Evolutionary conservation across 2,888 invertebrate genomes (phyloP).

Genomic region (Oasisia sp.): DNA sequence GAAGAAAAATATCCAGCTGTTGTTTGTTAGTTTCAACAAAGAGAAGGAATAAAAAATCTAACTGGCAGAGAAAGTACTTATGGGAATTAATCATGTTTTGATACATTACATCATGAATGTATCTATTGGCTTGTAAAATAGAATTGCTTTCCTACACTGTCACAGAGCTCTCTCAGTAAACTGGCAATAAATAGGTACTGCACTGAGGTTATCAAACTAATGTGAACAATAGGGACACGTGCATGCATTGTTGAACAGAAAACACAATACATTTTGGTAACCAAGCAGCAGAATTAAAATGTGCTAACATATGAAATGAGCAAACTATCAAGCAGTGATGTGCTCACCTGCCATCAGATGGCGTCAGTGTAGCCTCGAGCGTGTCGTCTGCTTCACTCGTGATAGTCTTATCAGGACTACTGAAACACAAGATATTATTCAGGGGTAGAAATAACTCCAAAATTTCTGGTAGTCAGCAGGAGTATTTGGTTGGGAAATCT

Average conservation of each 20-base stretch:
- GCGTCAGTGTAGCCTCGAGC: constrained; percentile 29
- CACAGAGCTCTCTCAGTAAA: background rate
- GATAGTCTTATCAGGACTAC: constrained; percentile 18
- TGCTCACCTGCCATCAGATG: constrained; percentile 19
- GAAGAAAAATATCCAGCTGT: too few relatives aligned
- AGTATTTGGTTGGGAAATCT: too few relatives aligned
- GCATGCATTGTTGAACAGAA: background rate
- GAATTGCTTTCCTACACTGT: background rate
- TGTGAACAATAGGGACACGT: background rate
- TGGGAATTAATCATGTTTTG: too few relatives aligned
- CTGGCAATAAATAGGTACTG: background rate
- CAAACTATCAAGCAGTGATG: background rate
- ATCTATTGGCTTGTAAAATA: too few relatives aligned
- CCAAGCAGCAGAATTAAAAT: background rate
- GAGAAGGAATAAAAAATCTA: too few relatives aligned
- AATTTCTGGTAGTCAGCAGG: too few relatives aligned
- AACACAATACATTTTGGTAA: background rate
- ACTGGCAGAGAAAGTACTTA: too few relatives aligned
- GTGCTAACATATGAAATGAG: background rate
- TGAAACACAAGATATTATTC: background rate
- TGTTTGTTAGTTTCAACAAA: too few relatives aligned
- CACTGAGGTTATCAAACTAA: background rate
- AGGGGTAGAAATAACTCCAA: too few relatives aligned
- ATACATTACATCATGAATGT: too few relatives aligned
- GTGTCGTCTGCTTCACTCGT: constrained; percentile 29